Percentiles rank a stretch among this genome's conserved stretches.
phyloP scores from a whole-genome alignment of 2,888 invertebrate species.

The Ormyrus rosae region DNA sequence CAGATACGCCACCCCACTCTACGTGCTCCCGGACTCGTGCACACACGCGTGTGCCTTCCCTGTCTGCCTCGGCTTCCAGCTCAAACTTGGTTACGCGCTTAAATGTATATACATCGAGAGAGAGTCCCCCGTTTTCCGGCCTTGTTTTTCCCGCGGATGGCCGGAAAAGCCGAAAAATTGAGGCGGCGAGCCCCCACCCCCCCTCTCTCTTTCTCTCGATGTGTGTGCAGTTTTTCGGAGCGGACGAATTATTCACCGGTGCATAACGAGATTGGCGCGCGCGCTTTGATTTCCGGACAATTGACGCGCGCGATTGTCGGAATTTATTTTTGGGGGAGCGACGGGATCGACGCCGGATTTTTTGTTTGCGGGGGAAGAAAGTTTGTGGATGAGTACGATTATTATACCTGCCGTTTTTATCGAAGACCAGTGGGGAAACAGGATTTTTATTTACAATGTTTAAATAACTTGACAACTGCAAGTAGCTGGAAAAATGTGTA shows the following conservation, averaged over 20 bases:
- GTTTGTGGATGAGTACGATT: too few relatives aligned
- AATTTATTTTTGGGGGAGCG: background rate
- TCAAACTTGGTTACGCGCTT: constrained; percentile 66
- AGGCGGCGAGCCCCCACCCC: constrained; percentile 1
- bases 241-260: constrained; percentile 38
- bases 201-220: background rate
- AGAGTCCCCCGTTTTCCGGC: constrained; percentile 32
- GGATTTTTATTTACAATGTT: too few relatives aligned
- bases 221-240: constrained; percentile 6
- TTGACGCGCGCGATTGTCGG: constrained; percentile 11
- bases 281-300: constrained; percentile 21
- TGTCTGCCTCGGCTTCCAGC: constrained; percentile 55
- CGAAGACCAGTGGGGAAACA: too few relatives aligned
- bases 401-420: too few relatives aligned
- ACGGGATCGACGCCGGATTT: background rate
- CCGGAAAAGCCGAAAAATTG: constrained; percentile 54
- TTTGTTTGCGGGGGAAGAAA: too few relatives aligned
- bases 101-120: constrained; percentile 61
- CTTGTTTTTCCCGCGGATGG: constrained; percentile 41
- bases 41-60: constrained; percentile 17
- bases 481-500: too few relatives aligned
- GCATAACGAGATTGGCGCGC: constrained; percentile 7
- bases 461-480: too few relatives aligned
- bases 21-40: constrained; percentile 1
- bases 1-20: constrained; percentile 71